Conservation (phyloP, 1,140 invertebrate species). For the Anadara kagoshimensis region DNA sequence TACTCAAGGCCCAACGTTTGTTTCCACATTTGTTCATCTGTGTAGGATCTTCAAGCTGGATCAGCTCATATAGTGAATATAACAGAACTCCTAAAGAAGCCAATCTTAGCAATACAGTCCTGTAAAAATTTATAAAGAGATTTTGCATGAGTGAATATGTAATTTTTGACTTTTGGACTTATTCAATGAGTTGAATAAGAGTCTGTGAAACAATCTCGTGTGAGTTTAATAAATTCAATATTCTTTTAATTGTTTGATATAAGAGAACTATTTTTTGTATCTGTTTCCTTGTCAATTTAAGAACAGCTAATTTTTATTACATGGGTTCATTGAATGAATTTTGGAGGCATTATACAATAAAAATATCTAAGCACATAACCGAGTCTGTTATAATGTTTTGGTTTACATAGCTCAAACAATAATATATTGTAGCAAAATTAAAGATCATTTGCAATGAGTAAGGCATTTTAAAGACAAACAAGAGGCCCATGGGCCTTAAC, state of each 20-base stretch:
- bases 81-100: conserved; percentile 84
- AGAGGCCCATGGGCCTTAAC: too few species aligned
- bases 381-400: too few species aligned
- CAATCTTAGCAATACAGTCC: conserved; percentile 84
- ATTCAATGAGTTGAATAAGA: not conserved
- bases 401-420: too few species aligned
- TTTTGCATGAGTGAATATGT: not conserved
- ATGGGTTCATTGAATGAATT: not conserved
- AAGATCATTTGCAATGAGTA: not conserved
- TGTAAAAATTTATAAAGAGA: conserved; percentile 32
- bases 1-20: not conserved
- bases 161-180: not conserved
- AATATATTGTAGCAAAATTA: too few species aligned
- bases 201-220: not conserved
- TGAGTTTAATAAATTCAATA: not conserved
- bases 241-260: not conserved
- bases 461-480: not conserved
- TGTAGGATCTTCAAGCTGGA: conserved; percentile 8
- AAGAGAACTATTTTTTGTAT: not conserved
- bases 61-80: conserved; percentile 80
- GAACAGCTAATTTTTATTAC: not conserved
- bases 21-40: conserved; percentile 27
- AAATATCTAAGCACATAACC: too few species aligned
- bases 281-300: not conserved
- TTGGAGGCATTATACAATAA: too few species aligned